Evolutionary conservation across 2,797 vertebrate species (phyloP), one percentile per base, ranked within the genome.

Genomic region (Anguilla megastoma): DNA sequence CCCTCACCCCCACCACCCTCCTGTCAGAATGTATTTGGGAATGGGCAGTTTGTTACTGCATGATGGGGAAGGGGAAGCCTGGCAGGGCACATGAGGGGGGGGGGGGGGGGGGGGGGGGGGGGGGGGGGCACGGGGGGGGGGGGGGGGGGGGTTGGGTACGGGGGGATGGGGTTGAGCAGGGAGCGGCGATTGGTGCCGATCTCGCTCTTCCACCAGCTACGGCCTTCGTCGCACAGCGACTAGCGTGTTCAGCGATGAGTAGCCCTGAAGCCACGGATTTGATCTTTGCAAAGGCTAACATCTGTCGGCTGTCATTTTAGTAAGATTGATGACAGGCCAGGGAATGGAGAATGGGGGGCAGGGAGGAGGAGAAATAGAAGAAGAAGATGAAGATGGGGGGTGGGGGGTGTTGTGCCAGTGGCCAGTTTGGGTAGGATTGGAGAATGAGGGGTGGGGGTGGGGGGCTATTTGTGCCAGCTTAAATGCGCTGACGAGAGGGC

Each of bases 271-370:
- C 97, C 96, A 97, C 94, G 95, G 97, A 97, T 98, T 97, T 98
- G 98, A 98, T 99, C 97, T 98, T 98, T 98, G 97, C 96, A 99
- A 99, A 99, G 97, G 98, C 98, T 98, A 98, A 98, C 98, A 99
- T 99, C 98, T 99, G 98, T 98, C 98, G 96, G 95, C 97, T 99
- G 98, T 98, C 98, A 98, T 98, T 98, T 98, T 96, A 97, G 96
- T 94, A 97, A 98, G 97, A 99, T 98, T 98, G 98, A 99, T 99
- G 98, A 96, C 96, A 98, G 96, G 95, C 95, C 93, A 91, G 94
- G 95, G 94, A 95, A 95, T 94, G 96, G 93, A 91, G 92, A 90
- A 90, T 92, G 93, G 91, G 88, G 87, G 91, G 92, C 89, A 87
- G 56, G 89, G 89, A 86, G 58, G 66, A 86, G 6, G 88, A 92